A percentile compares a stretch with the other conserved stretches of the same genome.
These are phyloP conservation scores for Caradrina clavipalpis DNA, from an alignment of 2,888 invertebrate genomes.

Conservation along the genomic window DNA sequence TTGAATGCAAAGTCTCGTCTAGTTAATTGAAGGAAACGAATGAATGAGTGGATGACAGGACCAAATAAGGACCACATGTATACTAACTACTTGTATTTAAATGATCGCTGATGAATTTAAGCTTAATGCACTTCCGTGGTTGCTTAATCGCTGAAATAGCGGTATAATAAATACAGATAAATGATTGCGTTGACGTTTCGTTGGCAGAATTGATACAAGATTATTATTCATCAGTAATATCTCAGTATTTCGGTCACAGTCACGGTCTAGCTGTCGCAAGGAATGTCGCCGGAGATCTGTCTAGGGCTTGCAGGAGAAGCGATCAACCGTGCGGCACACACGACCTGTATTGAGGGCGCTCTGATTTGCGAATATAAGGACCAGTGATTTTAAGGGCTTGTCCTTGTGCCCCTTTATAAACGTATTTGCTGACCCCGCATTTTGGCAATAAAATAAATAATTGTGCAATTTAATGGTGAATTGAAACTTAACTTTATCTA, in stretches of 20 bases:
- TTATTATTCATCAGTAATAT: conserved; percentile 39
- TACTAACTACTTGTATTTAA: conserved; percentile 22
- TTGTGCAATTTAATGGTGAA: conserved; percentile 1
- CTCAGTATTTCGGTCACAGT: conserved; percentile 44
- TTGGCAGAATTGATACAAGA: conserved; percentile 24
- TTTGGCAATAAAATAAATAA: conserved; percentile 8
- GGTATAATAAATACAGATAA: conserved; percentile 4
- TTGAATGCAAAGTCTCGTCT: conserved; percentile 21
- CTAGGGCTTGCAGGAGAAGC: conserved; percentile 33
- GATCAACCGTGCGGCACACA: conserved; percentile 37
- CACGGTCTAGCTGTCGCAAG: conserved; percentile 41
- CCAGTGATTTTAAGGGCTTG: conserved; percentile 7
- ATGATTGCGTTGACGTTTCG: conserved; percentile 28
- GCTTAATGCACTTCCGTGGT: conserved; percentile 7
- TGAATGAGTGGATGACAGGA: conserved; percentile 12
- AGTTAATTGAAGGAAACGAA: conserved; percentile 35
- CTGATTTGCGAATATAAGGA: conserved; percentile 36
- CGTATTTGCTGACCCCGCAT: neutral
- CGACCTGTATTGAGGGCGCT: conserved; percentile 38
- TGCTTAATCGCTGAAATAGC: conserved; percentile 18
- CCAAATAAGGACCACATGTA: conserved; percentile 33
- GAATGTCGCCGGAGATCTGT: conserved; percentile 56
- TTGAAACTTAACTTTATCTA: neutral
- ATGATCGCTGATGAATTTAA: neutral
- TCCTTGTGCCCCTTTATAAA: neutral